Base-by-base conservation (phyloP, 2,888 invertebrate genomes). In the Caenorhabditis wallacei region DNA sequence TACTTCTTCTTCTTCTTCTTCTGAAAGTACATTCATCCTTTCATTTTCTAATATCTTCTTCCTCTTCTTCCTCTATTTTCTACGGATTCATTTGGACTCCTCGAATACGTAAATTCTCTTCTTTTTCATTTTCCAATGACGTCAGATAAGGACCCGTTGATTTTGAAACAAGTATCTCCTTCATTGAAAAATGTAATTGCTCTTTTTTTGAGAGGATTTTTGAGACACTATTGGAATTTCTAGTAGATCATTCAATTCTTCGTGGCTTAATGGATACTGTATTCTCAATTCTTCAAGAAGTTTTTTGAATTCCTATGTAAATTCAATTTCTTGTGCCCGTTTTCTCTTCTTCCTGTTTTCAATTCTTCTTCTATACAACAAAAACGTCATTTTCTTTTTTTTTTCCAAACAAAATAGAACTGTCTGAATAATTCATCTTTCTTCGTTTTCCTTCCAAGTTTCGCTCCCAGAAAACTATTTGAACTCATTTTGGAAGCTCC, bases 361-460 rank as follows among this genome's bases (percentile, higher is more conserved):
- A 2, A 3, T 18, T n/a, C 3, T 18, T 18, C 18, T 48, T 48
- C 46, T 13, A 40, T 10, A 48, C 1, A 48, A n/a, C 1, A 48
- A 48, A 48, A 48, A 48, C 46, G 46, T 48, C 46, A 48, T 18
- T 48, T 48, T 48, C 2, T 18, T 48, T 18, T 48, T 48, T 18
- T 18, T 43, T 43, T 43, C 10, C 13, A 18, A 18, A 48, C 2
- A 48, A 48, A 18, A 48, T 48, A 18, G 18, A 48, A 48, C 46
- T 48, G n/a, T 48, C 18, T 48, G 46, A 48, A 48, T 48, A 18
- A 48, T 48, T 48, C 46, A 48, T 48, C 46, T 2, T 18, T 18
- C 18, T 3, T 13, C 13, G 2, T 18, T 48, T 40, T 40, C 11
- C 13, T 40, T n/a, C n/a, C n/a, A n/a, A n/a, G n/a, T n/a, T n/a